Base-by-base conservation (phyloP, 2,113 vertebrate genomes). In the Rhinichthys klamathensis region DNA sequence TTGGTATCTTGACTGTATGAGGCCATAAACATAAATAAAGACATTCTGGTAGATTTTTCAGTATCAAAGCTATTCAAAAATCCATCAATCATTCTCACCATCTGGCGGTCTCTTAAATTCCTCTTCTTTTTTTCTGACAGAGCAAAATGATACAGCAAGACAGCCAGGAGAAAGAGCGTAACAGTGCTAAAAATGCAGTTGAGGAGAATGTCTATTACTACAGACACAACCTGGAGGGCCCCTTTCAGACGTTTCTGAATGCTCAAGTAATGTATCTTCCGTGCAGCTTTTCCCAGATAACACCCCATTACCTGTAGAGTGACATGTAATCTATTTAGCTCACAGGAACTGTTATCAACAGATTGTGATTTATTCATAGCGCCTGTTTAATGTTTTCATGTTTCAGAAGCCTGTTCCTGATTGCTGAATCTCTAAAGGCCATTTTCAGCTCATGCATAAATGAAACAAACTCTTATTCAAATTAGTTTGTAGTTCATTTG, bases 61-160 rank as follows among this genome's bases (percentile, higher is more conserved):
- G 46, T 46, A 73, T 73, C 41, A 73, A 46, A 73, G 12, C 72
- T 74, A 25, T 74, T 74, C 30, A 56, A 16, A 67, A 63, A 86
- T 32, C 44, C 18, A 56, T 70, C 38, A 75, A 12, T 73, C 15
- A 35, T 58, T 35, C 35, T 35, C 61, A 27, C 25, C 51, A 73
- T 32, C 6, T 44, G 46, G 72, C 23, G 2, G 13, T 58, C 3
- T 11, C 58, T 23, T 87, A 21, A 38, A 58, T 74, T 13, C 70
- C 69, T 23, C 10, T 65, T 49, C 27, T 83, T 56, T 44, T 41
- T 67, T 80, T 60, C 51, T 18, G 0, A 80, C 90, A 96, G 95
- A 94, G 93, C 10, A 94, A 95, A 89, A 96, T 96, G 95, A 95
- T 95, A 69, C 93, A 95, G 91, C 96, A 96, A 87, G 95, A 96